A percentile compares a stretch with the other conserved stretches of the same genome.
phyloP scores from a whole-genome alignment of 2,888 invertebrate species.

The Chaetogeoica ovagalla region DNA sequence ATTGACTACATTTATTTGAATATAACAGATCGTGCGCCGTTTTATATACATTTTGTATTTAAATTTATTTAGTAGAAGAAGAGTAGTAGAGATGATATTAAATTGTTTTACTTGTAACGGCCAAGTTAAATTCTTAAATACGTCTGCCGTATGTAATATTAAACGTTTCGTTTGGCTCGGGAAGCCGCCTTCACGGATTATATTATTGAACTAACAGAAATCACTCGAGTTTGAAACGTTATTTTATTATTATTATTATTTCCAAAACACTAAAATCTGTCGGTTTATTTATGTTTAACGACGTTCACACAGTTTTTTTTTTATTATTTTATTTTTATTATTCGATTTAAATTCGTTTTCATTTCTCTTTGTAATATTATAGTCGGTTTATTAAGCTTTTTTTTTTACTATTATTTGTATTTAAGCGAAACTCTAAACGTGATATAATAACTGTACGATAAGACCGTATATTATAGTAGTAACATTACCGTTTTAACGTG shows the following conservation, averaged over 20 bases:
- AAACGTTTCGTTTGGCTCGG: no score
- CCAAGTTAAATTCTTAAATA: no score
- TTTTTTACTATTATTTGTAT: background rate
- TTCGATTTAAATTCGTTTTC: slow-evolving; percentile 19
- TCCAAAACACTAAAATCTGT: slow-evolving; percentile 1
- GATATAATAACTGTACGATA: no score
- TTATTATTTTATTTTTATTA: background rate
- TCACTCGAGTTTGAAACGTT: background rate
- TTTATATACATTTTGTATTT: no score
- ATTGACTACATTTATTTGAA: no score
- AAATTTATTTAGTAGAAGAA: no score
- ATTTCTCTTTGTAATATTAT: background rate
- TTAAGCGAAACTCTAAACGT: background rate
- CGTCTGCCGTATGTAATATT: no score
- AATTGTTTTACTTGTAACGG: no score
- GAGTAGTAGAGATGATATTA: no score
- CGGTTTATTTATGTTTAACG: slow-evolving; percentile 10
- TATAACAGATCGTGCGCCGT: no score
- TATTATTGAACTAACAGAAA: slow-evolving; percentile 3
- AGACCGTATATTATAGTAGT: background rate
- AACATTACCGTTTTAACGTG: background rate
- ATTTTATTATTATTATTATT: background rate
- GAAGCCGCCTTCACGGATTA: background rate
- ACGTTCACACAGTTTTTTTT: background rate
- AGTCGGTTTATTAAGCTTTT: slow-evolving; percentile 1